A percentile compares a stretch with the other conserved stretches of the same genome.
Evolutionary conservation across 2,113 vertebrate genomes (phyloP).

Genomic region (Petrocephalus zakoni): DNA sequence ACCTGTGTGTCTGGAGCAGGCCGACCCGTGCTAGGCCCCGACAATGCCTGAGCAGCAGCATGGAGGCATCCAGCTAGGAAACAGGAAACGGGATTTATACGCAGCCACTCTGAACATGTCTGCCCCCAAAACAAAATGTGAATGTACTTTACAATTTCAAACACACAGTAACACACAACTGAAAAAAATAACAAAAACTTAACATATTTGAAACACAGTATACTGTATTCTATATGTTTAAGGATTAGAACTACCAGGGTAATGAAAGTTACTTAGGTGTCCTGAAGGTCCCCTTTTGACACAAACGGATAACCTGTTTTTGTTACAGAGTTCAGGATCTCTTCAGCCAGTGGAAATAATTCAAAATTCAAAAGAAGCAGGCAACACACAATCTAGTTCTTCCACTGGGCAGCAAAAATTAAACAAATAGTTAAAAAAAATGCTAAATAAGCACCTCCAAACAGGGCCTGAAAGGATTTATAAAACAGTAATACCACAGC

Average conservation of each 20-base stretch:
- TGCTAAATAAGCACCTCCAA: neutral
- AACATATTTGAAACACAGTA: neutral
- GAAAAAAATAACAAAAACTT: neutral
- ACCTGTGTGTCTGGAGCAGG: conserved; percentile 47
- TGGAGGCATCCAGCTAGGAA: conserved; percentile 44
- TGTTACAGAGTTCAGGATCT: neutral
- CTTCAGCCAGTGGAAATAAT: neutral
- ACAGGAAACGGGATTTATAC: neutral
- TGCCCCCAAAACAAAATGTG: neutral
- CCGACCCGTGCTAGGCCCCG: conserved; percentile 43
- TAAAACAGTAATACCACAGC: neutral
- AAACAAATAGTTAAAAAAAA: neutral
- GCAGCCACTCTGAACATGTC: neutral
- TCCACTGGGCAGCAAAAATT: neutral
- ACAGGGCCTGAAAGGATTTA: neutral
- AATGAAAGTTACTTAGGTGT: neutral
- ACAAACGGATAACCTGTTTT: neutral
- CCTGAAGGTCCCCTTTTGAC: neutral
- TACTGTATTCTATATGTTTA: neutral
- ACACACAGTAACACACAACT: neutral
- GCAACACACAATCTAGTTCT: neutral
- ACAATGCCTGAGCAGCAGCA: conserved; percentile 57
- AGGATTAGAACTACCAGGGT: neutral
- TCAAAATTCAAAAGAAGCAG: neutral
- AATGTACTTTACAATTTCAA: neutral